Percentiles rank a stretch among this genome's conserved stretches.
Evolutionary conservation across 2,888 invertebrate species (phyloP).

Genomic region (Marronus borbonicus): DNA sequence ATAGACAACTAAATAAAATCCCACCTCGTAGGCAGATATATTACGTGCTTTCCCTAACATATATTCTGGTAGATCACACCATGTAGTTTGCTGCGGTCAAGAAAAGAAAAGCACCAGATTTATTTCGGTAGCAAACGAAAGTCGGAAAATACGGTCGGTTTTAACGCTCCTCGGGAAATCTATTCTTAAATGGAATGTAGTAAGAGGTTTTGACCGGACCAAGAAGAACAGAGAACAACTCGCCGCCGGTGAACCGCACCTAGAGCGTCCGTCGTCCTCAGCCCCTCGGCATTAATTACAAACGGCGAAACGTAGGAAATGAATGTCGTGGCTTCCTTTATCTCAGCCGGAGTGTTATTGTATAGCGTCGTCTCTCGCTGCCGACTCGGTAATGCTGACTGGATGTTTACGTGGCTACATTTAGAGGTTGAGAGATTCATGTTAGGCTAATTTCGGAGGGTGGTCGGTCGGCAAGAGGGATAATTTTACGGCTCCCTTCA

Average conservation of each 20-base stretch:
- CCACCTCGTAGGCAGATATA: background rate
- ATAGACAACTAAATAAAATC: too few species aligned
- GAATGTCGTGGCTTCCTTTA: slow-evolving; percentile 68
- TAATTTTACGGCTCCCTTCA: slow-evolving; percentile 64
- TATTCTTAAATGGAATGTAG: slow-evolving; percentile 50
- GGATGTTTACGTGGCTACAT: slow-evolving; percentile 63
- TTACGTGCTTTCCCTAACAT: slow-evolving; percentile 3
- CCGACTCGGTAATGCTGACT: slow-evolving; percentile 44
- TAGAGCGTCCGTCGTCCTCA: slow-evolving; percentile 62
- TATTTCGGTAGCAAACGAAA: slow-evolving; percentile 45
- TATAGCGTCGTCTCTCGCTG: slow-evolving; percentile 52
- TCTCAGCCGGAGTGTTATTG: slow-evolving; percentile 60
- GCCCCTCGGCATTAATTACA: slow-evolving; percentile 65
- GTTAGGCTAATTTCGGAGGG: slow-evolving; percentile 64
- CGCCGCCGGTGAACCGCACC: slow-evolving; percentile 55
- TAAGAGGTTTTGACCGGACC: slow-evolving; percentile 50
- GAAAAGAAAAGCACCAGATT: slow-evolving; percentile 33
- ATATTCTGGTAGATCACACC: slow-evolving; percentile 2
- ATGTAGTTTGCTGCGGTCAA: slow-evolving; percentile 29
- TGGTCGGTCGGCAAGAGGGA: slow-evolving; percentile 61
- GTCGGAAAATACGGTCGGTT: slow-evolving; percentile 43
- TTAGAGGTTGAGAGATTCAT: slow-evolving; percentile 63
- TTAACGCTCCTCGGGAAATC: slow-evolving; percentile 46
- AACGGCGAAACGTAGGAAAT: slow-evolving; percentile 66
- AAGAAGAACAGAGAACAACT: slow-evolving; percentile 38